Conservation (phyloP, 1,140 invertebrate species). For the Zaprionus lachaisei region DNA sequence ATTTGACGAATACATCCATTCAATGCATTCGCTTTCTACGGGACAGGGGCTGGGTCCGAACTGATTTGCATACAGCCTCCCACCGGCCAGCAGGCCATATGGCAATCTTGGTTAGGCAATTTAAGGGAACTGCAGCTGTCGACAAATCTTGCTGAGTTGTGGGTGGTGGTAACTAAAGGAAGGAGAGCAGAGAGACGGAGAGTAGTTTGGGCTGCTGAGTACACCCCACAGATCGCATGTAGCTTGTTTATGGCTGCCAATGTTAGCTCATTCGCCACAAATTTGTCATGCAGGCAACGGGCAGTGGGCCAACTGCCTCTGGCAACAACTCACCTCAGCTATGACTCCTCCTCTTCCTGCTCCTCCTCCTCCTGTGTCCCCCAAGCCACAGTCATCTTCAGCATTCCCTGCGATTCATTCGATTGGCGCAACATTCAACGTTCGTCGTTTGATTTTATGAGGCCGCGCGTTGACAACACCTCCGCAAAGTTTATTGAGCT, state of each 20-base stretch:
- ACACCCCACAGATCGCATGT: constrained; percentile 2
- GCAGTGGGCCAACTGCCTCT: constrained; percentile 63
- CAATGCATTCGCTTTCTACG: constrained; percentile 41
- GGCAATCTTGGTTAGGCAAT: constrained; percentile 25
- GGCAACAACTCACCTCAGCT: constrained; percentile 25
- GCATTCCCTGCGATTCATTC: constrained; percentile 49
- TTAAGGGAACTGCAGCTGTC: constrained; percentile 32
- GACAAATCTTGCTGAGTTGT: constrained; percentile 23
- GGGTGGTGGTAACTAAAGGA: not conserved
- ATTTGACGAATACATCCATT: constrained; percentile 25
- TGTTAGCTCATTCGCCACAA: constrained; percentile 59
- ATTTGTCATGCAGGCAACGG: constrained; percentile 62
- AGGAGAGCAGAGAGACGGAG: not conserved
- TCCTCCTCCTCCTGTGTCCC: not conserved
- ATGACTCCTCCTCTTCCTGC: too few species aligned
- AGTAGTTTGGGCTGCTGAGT: not conserved
- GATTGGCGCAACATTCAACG: constrained; percentile 51
- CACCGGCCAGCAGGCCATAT: too few species aligned
- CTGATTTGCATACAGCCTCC: constrained; percentile 62
- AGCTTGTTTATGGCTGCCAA: constrained; percentile 54
- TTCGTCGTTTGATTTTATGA: constrained; percentile 38
- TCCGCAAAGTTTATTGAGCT: constrained; percentile 26
- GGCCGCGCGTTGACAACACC: constrained; percentile 17
- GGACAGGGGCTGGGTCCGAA: constrained; percentile 40
- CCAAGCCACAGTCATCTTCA: constrained; percentile 19